Percentiles rank a stretch among this genome's conserved stretches.
phyloP scores from a whole-genome alignment of 2,888 invertebrate genomes.

The Leptopilina drosophilae region DNA sequence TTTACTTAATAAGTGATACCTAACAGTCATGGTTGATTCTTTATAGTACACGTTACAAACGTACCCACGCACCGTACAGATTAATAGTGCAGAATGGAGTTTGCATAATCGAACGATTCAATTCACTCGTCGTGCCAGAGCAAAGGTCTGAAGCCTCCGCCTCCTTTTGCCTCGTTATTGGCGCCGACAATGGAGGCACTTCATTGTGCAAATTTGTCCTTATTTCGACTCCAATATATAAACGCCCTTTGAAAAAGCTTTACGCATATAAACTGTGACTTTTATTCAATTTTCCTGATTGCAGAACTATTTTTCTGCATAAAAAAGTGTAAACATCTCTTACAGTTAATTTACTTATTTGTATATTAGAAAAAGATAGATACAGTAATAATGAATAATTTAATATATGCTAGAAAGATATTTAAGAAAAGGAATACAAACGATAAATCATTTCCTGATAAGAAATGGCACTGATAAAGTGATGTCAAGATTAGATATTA shows the following conservation, averaged over 20 bases:
- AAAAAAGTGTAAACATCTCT: no score
- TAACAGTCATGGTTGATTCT: neutral
- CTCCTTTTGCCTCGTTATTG: conserved; percentile 29
- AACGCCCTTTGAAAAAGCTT: neutral
- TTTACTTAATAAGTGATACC: conserved; percentile 5
- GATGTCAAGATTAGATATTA: conserved; percentile 2
- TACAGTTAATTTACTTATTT: no score
- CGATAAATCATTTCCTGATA: neutral
- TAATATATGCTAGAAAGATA: neutral
- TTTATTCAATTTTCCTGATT: neutral
- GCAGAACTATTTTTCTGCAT: no score
- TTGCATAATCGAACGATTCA: conserved; percentile 67
- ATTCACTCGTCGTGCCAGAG: conserved; percentile 49
- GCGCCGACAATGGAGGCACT: conserved; percentile 45
- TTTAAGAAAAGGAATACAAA: neutral
- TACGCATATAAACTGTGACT: neutral
- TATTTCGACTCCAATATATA: conserved; percentile 26
- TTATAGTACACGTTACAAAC: conserved; percentile 42
- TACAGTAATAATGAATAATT: neutral
- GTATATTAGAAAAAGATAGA: no score
- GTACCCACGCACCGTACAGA: conserved; percentile 42
- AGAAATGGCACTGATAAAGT: neutral
- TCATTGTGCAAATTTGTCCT: conserved; percentile 31
- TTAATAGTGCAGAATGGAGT: conserved; percentile 52
- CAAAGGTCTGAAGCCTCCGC: conserved; percentile 30